Evolutionary conservation across 2,888 invertebrate species (phyloP).

Genomic region (Cosmopolites sordidus): DNA sequence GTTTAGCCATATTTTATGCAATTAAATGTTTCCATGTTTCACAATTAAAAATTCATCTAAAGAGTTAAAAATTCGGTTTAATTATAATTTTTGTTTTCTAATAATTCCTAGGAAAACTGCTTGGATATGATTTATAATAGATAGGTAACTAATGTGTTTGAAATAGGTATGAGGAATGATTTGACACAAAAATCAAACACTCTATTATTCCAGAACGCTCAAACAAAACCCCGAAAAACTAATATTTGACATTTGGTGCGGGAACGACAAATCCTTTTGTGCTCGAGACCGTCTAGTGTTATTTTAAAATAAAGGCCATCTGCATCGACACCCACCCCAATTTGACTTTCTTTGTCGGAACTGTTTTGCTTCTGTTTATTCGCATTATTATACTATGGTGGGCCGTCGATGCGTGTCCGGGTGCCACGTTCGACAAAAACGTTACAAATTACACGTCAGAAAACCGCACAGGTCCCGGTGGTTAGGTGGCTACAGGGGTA

Average conservation of each 20-base stretch:
- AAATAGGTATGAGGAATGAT: too few species aligned
- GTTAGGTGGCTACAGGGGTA: too few species aligned
- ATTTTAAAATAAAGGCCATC: slow-evolving; percentile 23
- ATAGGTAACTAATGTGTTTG: too few species aligned
- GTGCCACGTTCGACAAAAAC: not conserved
- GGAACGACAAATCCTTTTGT: slow-evolving; percentile 31
- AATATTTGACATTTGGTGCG: slow-evolving; percentile 32
- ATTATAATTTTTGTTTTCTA: too few species aligned
- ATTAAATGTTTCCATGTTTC: too few species aligned
- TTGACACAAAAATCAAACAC: not conserved
- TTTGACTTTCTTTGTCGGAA: slow-evolving; percentile 24
- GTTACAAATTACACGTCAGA: slow-evolving; percentile 3
- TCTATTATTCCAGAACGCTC: slow-evolving; percentile 2
- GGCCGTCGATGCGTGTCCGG: not conserved
- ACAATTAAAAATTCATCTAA: too few species aligned
- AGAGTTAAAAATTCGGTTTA: too few species aligned
- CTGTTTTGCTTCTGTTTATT: slow-evolving; percentile 20
- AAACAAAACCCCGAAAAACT: slow-evolving; percentile 26
- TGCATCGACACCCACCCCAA: slow-evolving; percentile 24
- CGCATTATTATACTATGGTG: slow-evolving; percentile 18
- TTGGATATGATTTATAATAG: too few species aligned
- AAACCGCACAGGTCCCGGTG: too few species aligned
- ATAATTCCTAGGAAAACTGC: too few species aligned
- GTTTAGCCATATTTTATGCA: too few species aligned
- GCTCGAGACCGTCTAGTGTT: slow-evolving; percentile 21